phyloP scores from a whole-genome alignment of 2,888 invertebrate genomes.

The Protodeltote pygarga region DNA sequence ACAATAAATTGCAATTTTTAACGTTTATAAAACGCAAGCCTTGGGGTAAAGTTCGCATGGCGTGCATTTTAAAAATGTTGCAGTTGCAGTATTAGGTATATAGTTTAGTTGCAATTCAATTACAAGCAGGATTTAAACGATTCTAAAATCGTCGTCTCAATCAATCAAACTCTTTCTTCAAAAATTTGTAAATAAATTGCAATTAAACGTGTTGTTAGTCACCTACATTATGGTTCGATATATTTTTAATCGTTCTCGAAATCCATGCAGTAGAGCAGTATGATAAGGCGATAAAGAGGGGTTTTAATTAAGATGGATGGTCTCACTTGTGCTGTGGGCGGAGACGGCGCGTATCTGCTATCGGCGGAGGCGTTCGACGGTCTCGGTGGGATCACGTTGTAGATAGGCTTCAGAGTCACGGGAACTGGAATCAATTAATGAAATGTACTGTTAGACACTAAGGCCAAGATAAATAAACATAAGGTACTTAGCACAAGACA shows the following conservation, averaged over 20 bases:
- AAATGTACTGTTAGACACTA: constrained; percentile 22
- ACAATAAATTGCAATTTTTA: too few species aligned
- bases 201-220: constrained; percentile 12
- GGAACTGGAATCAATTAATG: constrained; percentile 78
- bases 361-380: constrained; percentile 71
- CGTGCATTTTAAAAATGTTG: too few species aligned
- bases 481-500: too few species aligned
- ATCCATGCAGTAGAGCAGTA: constrained; percentile 34
- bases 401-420: constrained; percentile 86
- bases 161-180: too few species aligned
- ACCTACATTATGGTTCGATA: constrained; percentile 22
- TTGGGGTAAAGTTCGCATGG: too few species aligned
- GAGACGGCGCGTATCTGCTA: constrained; percentile 61
- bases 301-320: constrained; percentile 66
- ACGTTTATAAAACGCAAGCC: too few species aligned
- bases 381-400: constrained; percentile 86
- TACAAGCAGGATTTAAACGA: too few species aligned
- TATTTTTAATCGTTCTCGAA: constrained; percentile 36
- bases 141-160: too few species aligned
- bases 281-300: constrained; percentile 61
- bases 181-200: too few species aligned
- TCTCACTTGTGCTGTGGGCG: constrained; percentile 74
- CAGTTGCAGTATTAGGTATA: too few species aligned
- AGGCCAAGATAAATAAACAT: constrained; percentile 8
- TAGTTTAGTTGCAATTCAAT: too few species aligned